phyloP scores from a whole-genome alignment of 2,888 invertebrate genomes.

The Idaea biselata region DNA sequence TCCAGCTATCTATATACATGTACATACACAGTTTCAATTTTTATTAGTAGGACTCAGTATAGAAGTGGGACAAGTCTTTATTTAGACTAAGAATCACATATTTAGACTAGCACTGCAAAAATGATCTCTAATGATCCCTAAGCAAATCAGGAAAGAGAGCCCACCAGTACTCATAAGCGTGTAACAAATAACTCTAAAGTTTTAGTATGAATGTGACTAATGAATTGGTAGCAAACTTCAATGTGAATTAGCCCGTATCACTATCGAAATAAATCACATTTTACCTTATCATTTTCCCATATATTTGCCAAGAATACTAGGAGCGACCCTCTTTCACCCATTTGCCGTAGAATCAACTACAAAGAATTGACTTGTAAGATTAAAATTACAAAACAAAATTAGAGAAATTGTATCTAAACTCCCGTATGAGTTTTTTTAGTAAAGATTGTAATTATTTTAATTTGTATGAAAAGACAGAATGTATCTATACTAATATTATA shows the following conservation, averaged over 20 bases:
- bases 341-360: slow-evolving; percentile 72
- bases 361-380: slow-evolving; percentile 46
- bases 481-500: no score
- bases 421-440: slow-evolving; percentile 14
- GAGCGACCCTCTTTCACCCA: slow-evolving; percentile 77
- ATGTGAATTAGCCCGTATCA: background rate
- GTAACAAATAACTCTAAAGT: slow-evolving; percentile 20
- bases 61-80: background rate
- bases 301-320: slow-evolving; percentile 72
- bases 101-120: background rate
- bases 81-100: background rate
- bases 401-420: slow-evolving; percentile 10
- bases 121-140: slow-evolving; percentile 22
- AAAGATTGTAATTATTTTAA: slow-evolving; percentile 15
- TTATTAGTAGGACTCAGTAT: no score
- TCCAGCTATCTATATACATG: no score
- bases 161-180: slow-evolving; percentile 50
- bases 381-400: slow-evolving; percentile 21
- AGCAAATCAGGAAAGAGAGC: slow-evolving; percentile 58
- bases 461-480: no score
- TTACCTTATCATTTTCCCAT: slow-evolving; percentile 70
- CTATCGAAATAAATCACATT: slow-evolving; percentile 10
- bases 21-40: no score
- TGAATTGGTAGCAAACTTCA: slow-evolving; percentile 16
- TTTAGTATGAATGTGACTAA: slow-evolving; percentile 48